Evolutionary conservation across 2,113 vertebrate species (phyloP).

Genomic region (Oreotrochilus melanogaster): DNA sequence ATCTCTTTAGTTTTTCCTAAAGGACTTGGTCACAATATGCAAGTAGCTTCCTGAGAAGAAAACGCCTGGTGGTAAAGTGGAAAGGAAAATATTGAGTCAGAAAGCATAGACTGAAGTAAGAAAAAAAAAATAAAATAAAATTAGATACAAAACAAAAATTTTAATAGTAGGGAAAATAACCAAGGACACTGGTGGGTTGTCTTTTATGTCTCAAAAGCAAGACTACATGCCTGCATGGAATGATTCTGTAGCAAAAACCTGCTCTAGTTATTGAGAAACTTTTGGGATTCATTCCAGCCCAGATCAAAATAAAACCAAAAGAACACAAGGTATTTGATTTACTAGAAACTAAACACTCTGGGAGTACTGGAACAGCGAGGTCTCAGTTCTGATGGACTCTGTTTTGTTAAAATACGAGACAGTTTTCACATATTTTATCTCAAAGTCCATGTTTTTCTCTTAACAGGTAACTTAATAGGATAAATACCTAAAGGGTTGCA

Average conservation of each 20-base stretch:
- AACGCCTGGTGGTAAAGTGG: neutral
- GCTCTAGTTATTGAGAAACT: neutral
- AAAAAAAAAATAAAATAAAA: neutral
- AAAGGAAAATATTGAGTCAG: neutral
- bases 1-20: neutral
- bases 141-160: neutral
- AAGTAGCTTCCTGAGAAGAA: slow-evolving; percentile 8
- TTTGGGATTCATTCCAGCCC: neutral
- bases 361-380: neutral
- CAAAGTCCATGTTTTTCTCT: neutral
- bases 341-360: neutral
- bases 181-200: neutral
- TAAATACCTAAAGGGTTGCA: neutral
- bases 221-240: neutral
- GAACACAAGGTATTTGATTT: neutral
- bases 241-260: neutral
- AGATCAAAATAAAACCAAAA: neutral
- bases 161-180: neutral
- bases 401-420: neutral
- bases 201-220: neutral
- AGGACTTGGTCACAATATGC: neutral
- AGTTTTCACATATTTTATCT: neutral
- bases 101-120: neutral
- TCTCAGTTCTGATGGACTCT: neutral
- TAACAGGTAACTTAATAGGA: neutral